Evolutionary conservation across 2,113 vertebrate species (phyloP).

Genomic region (Salvelinus alpinus): DNA sequence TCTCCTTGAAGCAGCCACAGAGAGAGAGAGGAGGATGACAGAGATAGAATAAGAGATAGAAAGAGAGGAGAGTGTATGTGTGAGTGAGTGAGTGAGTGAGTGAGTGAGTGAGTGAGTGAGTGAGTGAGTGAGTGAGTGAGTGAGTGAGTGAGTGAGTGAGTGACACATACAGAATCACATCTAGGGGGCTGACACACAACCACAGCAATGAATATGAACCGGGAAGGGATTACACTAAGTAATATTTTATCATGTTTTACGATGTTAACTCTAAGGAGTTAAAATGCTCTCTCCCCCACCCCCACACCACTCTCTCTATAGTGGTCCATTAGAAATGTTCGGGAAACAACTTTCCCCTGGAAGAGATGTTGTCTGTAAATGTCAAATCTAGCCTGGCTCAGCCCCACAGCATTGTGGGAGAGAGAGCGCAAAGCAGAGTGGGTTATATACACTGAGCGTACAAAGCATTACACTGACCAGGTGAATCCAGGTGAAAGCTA

Average conservation of each 20-base stretch:
- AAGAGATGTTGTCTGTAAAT: conserved; percentile 77
- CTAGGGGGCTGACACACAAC: no score
- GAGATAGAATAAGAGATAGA: not conserved
- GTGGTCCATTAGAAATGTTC: conserved; percentile 74
- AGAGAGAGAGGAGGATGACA: conserved; percentile 1
- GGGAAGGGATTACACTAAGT: no score
- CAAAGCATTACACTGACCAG: no score
- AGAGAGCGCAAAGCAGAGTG: conserved; percentile 24
- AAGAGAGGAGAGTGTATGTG: not conserved
- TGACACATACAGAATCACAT: not conserved
- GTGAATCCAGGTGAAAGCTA: no score
- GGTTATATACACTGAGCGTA: no score
- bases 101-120: conserved; percentile 1
- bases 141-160: not conserved
- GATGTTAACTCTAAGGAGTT: conserved; percentile 25
- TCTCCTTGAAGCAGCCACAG: conserved; percentile 36
- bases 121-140: not conserved
- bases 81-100: conserved; percentile 6
- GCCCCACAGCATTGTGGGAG: conserved; percentile 68
- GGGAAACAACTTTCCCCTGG: conserved; percentile 72
- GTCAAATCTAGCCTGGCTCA: conserved; percentile 62
- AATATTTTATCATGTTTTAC: not conserved
- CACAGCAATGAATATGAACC: no score
- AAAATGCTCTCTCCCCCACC: not conserved
- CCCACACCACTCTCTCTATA: conserved; percentile 70